These are phyloP conservation scores for Dyspetes luteomarginatus DNA, from an alignment of 2,888 invertebrate species.

Conservation along the genomic window DNA sequence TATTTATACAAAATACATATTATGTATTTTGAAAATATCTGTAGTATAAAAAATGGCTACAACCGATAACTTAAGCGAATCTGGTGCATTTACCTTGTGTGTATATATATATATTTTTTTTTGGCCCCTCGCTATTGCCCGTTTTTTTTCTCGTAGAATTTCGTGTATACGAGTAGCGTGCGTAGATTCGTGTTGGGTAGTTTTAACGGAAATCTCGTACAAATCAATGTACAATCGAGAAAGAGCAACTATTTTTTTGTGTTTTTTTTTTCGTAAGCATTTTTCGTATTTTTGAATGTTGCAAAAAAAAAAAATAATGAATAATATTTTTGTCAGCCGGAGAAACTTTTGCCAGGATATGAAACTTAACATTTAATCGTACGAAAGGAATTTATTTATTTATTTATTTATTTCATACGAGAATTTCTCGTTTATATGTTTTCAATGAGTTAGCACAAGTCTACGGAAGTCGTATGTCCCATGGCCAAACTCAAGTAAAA, in stretches of 20 bases:
- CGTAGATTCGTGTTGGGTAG: conserved; percentile 62
- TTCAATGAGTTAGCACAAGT: background rate
- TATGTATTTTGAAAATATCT: too few species aligned
- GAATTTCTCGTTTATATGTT: background rate
- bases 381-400: too few species aligned
- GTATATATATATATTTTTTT: conserved; percentile 11
- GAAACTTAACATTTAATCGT: too few species aligned
- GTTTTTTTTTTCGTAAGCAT: background rate
- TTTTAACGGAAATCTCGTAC: conserved; percentile 34
- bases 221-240: conserved; percentile 22
- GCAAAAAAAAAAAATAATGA: background rate
- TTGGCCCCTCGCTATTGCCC: conserved; percentile 46
- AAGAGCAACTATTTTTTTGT: conserved; percentile 10
- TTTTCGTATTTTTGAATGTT: background rate
- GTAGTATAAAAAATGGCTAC: too few species aligned
- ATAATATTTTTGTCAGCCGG: background rate
- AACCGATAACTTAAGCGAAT: too few species aligned
- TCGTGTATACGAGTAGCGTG: conserved; percentile 55
- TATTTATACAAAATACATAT: too few species aligned
- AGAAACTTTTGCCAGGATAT: background rate
- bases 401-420: conserved; percentile 2
- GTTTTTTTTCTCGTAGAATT: conserved; percentile 50
- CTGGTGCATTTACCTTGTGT: too few species aligned
- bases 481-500: conserved; percentile 51
- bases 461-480: conserved; percentile 66